Percentiles rank a stretch among this genome's conserved stretches.
These are phyloP conservation scores for Drosophila yooni DNA, from an alignment of 2,888 invertebrate species.

Conservation along the genomic window DNA sequence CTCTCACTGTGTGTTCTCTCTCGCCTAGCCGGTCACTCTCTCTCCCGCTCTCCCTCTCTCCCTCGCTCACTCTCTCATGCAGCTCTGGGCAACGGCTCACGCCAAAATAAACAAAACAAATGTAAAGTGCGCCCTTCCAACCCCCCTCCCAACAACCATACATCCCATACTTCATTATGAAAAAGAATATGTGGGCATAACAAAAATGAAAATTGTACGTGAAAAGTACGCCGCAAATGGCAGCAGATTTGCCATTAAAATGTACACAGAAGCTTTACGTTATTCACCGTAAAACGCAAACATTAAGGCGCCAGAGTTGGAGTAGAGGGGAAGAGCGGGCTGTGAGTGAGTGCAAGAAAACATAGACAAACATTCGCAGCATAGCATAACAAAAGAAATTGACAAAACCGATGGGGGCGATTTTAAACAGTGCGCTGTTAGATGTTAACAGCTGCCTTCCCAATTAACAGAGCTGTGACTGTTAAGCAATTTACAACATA, in stretches of 20 bases:
- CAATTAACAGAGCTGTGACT: conserved; percentile 37
- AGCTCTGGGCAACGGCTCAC: conserved; percentile 68
- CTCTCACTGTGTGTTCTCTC: conserved; percentile 4
- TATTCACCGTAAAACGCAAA: conserved; percentile 42
- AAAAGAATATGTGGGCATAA: conserved; percentile 78
- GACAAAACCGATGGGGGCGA: conserved; percentile 32
- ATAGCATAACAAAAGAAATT: conserved; percentile 67
- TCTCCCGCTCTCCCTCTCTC: conserved; percentile 24
- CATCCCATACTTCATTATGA: conserved; percentile 38
- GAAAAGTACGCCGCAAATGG: conserved; percentile 77
- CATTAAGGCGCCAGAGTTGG: not conserved
- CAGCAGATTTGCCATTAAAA: conserved; percentile 79
- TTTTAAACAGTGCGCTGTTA: conserved; percentile 43
- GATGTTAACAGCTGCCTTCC: conserved; percentile 24
- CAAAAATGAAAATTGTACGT: conserved; percentile 79
- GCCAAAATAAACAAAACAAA: conserved; percentile 79
- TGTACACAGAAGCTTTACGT: conserved; percentile 62
- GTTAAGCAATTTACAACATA: conserved; percentile 23
- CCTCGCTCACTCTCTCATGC: conserved; percentile 29
- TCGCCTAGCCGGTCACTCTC: conserved; percentile 9
- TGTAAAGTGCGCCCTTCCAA: conserved; percentile 69
- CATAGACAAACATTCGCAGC: conserved; percentile 60
- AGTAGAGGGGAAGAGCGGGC: conserved; percentile 10
- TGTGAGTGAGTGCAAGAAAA: conserved; percentile 44
- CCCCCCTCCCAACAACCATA: no score